phyloP scores from a whole-genome alignment of 2,888 invertebrate species.

The Tinea trinotella region DNA sequence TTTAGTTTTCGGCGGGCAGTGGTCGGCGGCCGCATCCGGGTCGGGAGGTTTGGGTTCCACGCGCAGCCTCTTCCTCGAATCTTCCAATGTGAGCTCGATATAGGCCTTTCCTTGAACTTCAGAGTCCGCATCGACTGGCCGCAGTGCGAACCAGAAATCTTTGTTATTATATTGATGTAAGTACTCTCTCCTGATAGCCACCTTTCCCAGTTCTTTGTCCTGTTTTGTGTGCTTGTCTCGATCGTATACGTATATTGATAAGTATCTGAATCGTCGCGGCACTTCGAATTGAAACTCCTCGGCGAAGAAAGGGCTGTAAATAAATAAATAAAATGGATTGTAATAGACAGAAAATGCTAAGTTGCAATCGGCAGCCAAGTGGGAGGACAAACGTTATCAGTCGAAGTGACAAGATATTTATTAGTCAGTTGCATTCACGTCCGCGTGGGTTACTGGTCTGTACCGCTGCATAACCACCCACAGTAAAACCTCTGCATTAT shows the following conservation, averaged over 20 bases:
- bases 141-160: conserved; percentile 92
- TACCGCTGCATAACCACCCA: conserved; percentile 27
- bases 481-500: conserved; percentile 17
- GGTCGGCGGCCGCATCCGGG: conserved; percentile 47
- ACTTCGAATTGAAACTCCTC: conserved; percentile 96
- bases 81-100: conserved; percentile 82
- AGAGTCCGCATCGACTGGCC: conserved; percentile 89
- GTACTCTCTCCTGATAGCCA: conserved; percentile 90
- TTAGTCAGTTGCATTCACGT: conserved; percentile 30
- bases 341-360: not conserved
- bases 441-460: conserved; percentile 35
- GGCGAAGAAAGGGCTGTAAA: conserved; percentile 89
- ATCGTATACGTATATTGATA: conserved; percentile 91
- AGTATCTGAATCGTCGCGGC: conserved; percentile 89
- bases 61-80: conserved; percentile 64
- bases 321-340: conserved; percentile 25
- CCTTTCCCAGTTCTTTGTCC: conserved; percentile 84
- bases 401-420: conserved; percentile 30
- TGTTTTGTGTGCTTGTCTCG: conserved; percentile 87
- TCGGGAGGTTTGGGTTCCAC: conserved; percentile 68
- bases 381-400: not conserved
- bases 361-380: not conserved
- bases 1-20: conserved; percentile 42
- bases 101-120: conserved; percentile 94
- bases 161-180: conserved; percentile 90